Evolutionary conservation across 2,797 vertebrate species (phyloP).

Genomic region (Enteromius anoplus): DNA sequence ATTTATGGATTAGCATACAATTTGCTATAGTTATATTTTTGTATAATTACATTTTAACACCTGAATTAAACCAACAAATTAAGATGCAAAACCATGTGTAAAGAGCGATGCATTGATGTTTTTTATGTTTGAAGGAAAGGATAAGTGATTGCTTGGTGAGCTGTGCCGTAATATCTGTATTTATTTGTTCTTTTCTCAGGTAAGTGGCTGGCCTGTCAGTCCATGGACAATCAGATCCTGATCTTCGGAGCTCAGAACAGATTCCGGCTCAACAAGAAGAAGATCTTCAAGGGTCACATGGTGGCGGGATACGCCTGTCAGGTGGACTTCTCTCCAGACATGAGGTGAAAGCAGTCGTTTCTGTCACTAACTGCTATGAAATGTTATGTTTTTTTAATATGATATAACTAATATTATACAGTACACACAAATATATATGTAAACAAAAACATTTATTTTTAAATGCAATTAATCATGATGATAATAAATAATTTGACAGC

Average conservation of each 20-base stretch:
- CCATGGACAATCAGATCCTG: constrained; percentile 99
- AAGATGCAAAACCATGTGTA: no score
- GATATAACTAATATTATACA: no score
- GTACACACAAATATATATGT: no score
- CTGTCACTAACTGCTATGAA: no score
- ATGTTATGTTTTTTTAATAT: no score
- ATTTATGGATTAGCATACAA: neutral
- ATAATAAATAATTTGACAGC: no score
- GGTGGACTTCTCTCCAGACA: constrained; percentile 98
- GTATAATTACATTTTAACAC: neutral
- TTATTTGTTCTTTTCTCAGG: constrained; percentile 70
- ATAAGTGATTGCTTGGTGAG: neutral
- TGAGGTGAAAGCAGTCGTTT: constrained; percentile 81
- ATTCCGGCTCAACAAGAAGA: constrained; percentile 99
- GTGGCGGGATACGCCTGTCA: constrained; percentile 98
- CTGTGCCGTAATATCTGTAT: neutral
- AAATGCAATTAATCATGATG: no score
- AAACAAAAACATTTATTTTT: no score
- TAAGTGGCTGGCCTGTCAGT: constrained; percentile 98
- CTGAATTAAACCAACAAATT: no score
- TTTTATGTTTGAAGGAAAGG: neutral
- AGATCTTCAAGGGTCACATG: constrained; percentile 99
- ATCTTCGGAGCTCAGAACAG: constrained; percentile 99
- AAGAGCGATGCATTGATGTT: neutral
- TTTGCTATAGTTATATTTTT: neutral